phyloP scores from a whole-genome alignment of 2,888 invertebrate genomes.

The Acanthoscelides obtectus region DNA sequence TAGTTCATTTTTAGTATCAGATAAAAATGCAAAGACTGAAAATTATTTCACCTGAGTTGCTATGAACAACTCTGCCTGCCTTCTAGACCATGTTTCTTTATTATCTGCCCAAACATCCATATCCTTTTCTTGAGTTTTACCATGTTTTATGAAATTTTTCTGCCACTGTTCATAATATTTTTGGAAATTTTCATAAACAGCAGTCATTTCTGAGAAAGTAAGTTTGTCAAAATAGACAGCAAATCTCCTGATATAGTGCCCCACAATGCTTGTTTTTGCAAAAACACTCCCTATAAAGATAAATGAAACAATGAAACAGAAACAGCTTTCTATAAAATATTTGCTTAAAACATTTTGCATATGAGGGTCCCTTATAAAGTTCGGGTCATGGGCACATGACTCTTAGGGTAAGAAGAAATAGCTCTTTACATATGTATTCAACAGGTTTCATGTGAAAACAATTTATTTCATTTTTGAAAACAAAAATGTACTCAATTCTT shows the following conservation, averaged over 20 bases:
- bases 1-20: too few relatives aligned
- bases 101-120: conserved; percentile 31
- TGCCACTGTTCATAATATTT: conserved; percentile 53
- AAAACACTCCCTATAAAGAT: conserved; percentile 36
- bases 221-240: conserved; percentile 77
- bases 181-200: conserved; percentile 67
- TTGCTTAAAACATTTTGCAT: too few relatives aligned
- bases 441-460: too few relatives aligned
- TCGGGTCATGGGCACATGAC: too few relatives aligned
- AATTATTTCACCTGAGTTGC: conserved; percentile 70
- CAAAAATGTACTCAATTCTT: too few relatives aligned
- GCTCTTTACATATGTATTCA: too few relatives aligned
- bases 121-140: conserved; percentile 11
- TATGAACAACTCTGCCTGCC: conserved; percentile 85
- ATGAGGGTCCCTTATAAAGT: too few relatives aligned
- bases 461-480: too few relatives aligned
- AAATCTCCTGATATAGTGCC: conserved; percentile 77
- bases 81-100: conserved; percentile 73
- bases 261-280: conserved; percentile 63
- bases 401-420: too few relatives aligned
- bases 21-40: too few relatives aligned
- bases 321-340: too few relatives aligned
- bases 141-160: conserved; percentile 18
- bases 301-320: too few relatives aligned
- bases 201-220: conserved; percentile 76